These are phyloP conservation scores for Aricia artaxerxes DNA, from an alignment of 2,888 invertebrate species.

Conservation along the genomic window DNA sequence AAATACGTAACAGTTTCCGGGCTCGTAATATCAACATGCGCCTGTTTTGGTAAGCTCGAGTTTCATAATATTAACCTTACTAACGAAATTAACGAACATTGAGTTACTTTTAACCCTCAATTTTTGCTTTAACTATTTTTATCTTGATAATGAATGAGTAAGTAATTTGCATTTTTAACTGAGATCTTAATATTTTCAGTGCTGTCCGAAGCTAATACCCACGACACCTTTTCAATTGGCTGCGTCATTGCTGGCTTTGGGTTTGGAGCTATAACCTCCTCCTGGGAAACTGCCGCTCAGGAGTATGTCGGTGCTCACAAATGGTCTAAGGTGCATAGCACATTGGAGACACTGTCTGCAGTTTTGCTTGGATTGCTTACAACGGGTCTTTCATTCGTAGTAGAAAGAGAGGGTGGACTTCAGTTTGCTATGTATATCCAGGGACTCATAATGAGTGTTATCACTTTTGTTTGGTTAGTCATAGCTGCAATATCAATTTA, in stretches of 20 bases:
- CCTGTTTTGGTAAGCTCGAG: conserved; percentile 62
- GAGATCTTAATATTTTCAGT: conserved; percentile 51
- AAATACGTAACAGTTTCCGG: conserved; percentile 66
- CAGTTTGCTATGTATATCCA: conserved; percentile 61
- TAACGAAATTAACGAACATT: neutral
- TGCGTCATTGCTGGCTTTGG: conserved; percentile 76
- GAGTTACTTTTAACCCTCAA: too few relatives aligned
- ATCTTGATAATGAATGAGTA: neutral
- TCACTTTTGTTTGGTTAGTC: conserved; percentile 60
- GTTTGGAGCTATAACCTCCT: conserved; percentile 70
- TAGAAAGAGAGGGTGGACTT: conserved; percentile 55
- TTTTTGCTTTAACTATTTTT: neutral
- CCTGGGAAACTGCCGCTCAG: conserved; percentile 71
- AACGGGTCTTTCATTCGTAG: conserved; percentile 55
- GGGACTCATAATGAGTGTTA: conserved; percentile 53
- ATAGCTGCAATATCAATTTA: conserved; percentile 58
- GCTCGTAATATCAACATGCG: conserved; percentile 58
- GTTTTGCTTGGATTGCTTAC: conserved; percentile 58
- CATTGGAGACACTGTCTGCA: conserved; percentile 70
- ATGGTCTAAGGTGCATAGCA: conserved; percentile 73
- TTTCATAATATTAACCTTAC: neutral
- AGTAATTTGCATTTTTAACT: neutral
- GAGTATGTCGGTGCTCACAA: conserved; percentile 73
- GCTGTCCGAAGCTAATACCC: conserved; percentile 60
- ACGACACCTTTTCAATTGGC: conserved; percentile 73